A percentile compares a stretch with the other conserved stretches of the same genome.
phyloP scores from a whole-genome alignment of 2,113 vertebrate species.

The Morphnarchus princeps region DNA sequence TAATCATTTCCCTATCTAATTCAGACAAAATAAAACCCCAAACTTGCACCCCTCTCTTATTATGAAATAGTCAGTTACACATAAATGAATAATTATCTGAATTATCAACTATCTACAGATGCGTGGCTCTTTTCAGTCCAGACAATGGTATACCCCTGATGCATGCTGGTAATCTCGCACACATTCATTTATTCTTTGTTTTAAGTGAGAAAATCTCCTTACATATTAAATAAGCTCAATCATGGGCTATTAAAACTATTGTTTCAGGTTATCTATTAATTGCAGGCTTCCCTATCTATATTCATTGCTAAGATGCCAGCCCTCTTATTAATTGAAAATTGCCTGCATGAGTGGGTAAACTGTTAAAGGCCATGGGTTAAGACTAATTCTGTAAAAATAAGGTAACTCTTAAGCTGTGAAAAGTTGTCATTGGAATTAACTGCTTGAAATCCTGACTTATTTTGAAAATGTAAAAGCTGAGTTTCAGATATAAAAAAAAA shows the following conservation, averaged over 20 bases:
- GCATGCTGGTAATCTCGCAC: slow-evolving; percentile 71
- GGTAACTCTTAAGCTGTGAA: not conserved
- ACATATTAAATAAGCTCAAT: slow-evolving; percentile 72
- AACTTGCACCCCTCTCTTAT: slow-evolving; percentile 39
- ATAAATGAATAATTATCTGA: slow-evolving; percentile 70
- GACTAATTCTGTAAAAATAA: slow-evolving; percentile 34
- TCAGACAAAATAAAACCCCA: slow-evolving; percentile 60
- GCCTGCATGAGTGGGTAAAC: slow-evolving; percentile 3
- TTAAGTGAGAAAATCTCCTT: slow-evolving; percentile 75
- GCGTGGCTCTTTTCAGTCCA: slow-evolving; percentile 65
- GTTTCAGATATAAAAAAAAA: not conserved
- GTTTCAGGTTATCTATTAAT: slow-evolving; percentile 80
- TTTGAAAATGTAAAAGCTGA: not conserved
- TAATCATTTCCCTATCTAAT: slow-evolving; percentile 74
- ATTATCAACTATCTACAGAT: slow-evolving; percentile 81
- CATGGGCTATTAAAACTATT: slow-evolving; percentile 81
- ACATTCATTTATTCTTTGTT: slow-evolving; percentile 76
- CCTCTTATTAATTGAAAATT: slow-evolving; percentile 34
- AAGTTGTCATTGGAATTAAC: slow-evolving; percentile 35
- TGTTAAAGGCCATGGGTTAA: slow-evolving; percentile 55
- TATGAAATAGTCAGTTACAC: slow-evolving; percentile 60
- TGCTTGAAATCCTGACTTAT: not conserved
- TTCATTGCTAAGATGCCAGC: slow-evolving; percentile 40
- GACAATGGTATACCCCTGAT: slow-evolving; percentile 71
- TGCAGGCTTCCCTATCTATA: slow-evolving; percentile 65